These are phyloP conservation scores for Pristionchus pacificus DNA, from an alignment of 1,140 invertebrate species.

Conservation along the genomic window DNA sequence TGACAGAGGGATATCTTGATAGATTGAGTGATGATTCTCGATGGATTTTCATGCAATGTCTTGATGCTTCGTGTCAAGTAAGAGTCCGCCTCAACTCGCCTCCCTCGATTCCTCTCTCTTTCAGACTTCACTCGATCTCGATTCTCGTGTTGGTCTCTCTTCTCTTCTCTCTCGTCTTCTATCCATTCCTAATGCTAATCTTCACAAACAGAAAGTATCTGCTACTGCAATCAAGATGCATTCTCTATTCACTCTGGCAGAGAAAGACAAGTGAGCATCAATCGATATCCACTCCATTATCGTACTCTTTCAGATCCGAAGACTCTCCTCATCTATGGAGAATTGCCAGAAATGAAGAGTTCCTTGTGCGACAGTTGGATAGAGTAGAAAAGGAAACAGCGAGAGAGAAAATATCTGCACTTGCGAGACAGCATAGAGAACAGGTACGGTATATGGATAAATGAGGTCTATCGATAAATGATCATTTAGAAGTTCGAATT, in stretches of 20 bases:
- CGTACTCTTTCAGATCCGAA: background rate
- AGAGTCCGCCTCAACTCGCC: no score
- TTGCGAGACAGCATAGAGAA: background rate
- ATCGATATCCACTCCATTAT: background rate
- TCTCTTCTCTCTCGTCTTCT: background rate
- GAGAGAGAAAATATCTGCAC: background rate
- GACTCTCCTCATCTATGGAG: background rate
- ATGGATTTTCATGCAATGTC: no score
- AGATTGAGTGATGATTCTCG: no score
- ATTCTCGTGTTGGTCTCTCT: background rate
- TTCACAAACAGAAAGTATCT: background rate
- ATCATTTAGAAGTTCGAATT: background rate
- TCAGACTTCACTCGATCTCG: background rate
- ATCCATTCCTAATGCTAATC: background rate
- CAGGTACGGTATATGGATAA: background rate
- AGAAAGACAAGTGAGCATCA: background rate
- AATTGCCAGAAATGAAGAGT: background rate
- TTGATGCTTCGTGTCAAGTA: no score
- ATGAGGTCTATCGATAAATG: background rate
- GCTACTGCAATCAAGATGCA: background rate
- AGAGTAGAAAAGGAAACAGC: background rate
- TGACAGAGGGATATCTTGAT: background rate
- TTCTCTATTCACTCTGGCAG: background rate
- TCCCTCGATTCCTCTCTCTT: no score
- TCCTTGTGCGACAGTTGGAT: background rate